Evolutionary conservation across 1,140 invertebrate species (phyloP), one percentile per base, ranked within the genome.

Genomic region (Gonioctena quinquepunctata): DNA sequence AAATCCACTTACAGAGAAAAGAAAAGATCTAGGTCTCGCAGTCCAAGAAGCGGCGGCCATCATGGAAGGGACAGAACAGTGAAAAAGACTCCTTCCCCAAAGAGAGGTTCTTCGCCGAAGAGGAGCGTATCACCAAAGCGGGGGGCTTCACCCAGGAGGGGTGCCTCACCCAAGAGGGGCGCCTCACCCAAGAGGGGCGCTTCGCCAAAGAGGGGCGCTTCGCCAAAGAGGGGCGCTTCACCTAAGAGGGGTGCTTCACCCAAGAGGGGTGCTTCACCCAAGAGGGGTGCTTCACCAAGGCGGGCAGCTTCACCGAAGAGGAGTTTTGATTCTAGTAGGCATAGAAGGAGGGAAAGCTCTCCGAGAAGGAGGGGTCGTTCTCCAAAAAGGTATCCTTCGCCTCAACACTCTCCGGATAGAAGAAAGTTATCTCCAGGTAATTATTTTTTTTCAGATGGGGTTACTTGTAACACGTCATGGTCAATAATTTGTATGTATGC

Each of bases 31-130:
- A 18, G 16, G 13, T 73, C 71, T 26, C 72, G 63, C 7, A 68
- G 16, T 28, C 72, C 64, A 0, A 68, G 11, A 61, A 63, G 56
- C 42, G 64, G 22, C 6, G 13, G 26, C 1, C 69, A 42, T 42
- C 54, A 49, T 6, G 50, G 57, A 48, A 69, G 59, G 56, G 61
- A 64, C 6, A 26, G 42, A 6, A 28, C 63, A n/a, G 57, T 16
- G n/a, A 68, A 50, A 48, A 64, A 69, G 50, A 49, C 52, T 33
- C 56, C 54, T 27, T 57, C 72, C 21, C 33, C 64, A 2, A 75
- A 26, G 52, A 54, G 22, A 52, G 0, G 22, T 25, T 62, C 33
- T 16, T 33, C 68, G 6, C 18, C 23, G n/a, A 54, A 54, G 19
- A 23, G 70, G 19, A 26, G 65, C 3, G 48, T 27, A 11, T 68